Conservation (phyloP, 2,113 vertebrate species). For the Tamias sibiricus region DNA sequence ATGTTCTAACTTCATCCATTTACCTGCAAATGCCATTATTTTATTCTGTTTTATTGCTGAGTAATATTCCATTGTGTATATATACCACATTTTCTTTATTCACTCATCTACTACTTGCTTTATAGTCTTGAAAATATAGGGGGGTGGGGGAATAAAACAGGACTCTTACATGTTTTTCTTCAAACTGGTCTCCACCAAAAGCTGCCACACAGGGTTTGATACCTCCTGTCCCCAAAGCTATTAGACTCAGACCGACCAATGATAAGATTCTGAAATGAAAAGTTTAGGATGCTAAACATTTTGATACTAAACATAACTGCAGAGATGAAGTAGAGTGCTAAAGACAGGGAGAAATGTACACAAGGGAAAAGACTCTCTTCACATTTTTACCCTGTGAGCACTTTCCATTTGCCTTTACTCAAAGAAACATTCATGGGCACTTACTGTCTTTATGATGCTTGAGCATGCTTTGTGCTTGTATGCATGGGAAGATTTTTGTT, state of each 20-base stretch:
- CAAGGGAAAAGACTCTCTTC: neutral
- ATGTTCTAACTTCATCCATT: no score
- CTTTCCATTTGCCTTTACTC: neutral
- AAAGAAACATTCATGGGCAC: neutral
- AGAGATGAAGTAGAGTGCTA: neutral
- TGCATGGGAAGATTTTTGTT: neutral
- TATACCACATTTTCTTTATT: no score
- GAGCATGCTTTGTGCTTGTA: neutral
- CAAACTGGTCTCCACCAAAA: slow-evolving; percentile 99
- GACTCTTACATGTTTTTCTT: slow-evolving; percentile 93
- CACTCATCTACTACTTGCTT: neutral
- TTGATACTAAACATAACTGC: neutral
- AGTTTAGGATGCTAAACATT: slow-evolving; percentile 14
- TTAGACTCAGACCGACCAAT: slow-evolving; percentile 93
- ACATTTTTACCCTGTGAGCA: neutral
- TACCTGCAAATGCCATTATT: no score
- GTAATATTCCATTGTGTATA: no score
- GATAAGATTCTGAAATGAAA: slow-evolving; percentile 89
- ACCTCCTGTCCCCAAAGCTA: slow-evolving; percentile 97
- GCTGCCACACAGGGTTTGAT: slow-evolving; percentile 99
- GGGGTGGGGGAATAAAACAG: neutral
- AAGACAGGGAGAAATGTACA: neutral
- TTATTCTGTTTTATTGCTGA: no score
- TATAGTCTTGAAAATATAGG: slow-evolving; percentile 25
- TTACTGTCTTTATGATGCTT: neutral